Conservation (phyloP, 2,797 vertebrate genomes). For the Pampus argenteus region DNA sequence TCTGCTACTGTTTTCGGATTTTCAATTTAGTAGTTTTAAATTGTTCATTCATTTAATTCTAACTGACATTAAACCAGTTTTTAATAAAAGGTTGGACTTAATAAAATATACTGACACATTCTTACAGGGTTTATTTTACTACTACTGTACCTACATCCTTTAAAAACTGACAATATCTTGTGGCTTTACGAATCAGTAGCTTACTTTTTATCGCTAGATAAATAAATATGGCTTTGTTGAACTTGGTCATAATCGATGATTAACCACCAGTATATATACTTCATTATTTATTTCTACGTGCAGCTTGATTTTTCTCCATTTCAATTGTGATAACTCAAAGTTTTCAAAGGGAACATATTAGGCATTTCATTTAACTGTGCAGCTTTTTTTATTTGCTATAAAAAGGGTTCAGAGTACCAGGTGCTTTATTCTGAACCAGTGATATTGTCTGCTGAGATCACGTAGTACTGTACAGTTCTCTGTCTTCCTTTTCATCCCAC, state of each 20-base stretch:
- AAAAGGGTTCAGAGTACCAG: not conserved
- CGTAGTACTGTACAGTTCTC: not conserved
- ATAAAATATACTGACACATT: conserved; percentile 29
- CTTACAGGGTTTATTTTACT: conserved; percentile 22
- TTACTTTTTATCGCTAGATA: conserved; percentile 13
- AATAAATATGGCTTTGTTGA: conserved; percentile 30
- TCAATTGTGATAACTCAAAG: not conserved
- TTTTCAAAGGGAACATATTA: not conserved
- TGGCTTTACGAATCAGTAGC: conserved; percentile 47
- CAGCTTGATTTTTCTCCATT: not conserved
- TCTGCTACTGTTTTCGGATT: conserved; percentile 15
- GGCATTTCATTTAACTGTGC: not conserved
- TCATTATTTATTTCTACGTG: conserved; percentile 3
- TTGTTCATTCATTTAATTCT: conserved; percentile 9
- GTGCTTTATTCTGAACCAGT: not conserved
- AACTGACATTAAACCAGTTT: not conserved
- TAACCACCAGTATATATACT: conserved; percentile 2
- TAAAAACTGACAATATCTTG: conserved; percentile 37
- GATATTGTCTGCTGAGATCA: conserved; percentile 2
- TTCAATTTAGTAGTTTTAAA: conserved; percentile 4
- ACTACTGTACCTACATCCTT: conserved; percentile 36
- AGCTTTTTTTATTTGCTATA: not conserved
- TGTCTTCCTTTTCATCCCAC: conserved; percentile 1
- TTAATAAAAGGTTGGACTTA: conserved; percentile 15
- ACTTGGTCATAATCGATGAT: conserved; percentile 7